Conservation (phyloP, 2,113 vertebrate species). For the Micromys minutus region DNA sequence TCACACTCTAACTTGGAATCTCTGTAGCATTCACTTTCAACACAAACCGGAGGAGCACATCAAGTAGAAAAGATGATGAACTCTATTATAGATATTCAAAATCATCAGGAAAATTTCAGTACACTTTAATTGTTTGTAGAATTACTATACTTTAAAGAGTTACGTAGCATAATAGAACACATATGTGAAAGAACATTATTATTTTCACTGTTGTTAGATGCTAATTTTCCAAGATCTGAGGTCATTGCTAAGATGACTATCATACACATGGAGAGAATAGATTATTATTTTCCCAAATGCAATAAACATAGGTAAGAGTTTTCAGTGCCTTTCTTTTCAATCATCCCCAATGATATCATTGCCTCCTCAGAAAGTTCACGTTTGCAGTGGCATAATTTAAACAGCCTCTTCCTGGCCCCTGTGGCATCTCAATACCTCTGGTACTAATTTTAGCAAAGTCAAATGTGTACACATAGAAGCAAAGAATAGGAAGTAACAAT, state of each 20-base stretch:
- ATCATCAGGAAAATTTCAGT: slow-evolving; percentile 3
- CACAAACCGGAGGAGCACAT: neutral
- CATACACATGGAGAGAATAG: neutral
- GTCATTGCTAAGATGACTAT: neutral
- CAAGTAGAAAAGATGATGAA: neutral
- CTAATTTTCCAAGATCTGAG: neutral
- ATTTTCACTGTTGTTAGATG: neutral
- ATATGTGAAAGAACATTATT: slow-evolving; percentile 3
- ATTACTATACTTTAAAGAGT: neutral
- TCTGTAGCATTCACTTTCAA: slow-evolving; percentile 13
- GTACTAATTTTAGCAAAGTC: neutral
- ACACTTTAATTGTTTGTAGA: slow-evolving; percentile 45
- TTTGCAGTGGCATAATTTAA: neutral
- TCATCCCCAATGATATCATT: neutral
- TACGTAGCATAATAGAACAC: neutral
- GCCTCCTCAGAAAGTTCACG: neutral
- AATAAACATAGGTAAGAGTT: neutral
- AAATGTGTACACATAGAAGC: slow-evolving; percentile 18
- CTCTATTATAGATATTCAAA: neutral
- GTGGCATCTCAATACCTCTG: neutral
- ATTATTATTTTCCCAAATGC: slow-evolving; percentile 8
- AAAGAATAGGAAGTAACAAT: slow-evolving; percentile 42
- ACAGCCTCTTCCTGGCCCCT: neutral
- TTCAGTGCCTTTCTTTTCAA: neutral
- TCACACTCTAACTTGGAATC: slow-evolving; percentile 40